Conservation (phyloP, 2,113 vertebrate genomes). For the Orycteropus afer region DNA sequence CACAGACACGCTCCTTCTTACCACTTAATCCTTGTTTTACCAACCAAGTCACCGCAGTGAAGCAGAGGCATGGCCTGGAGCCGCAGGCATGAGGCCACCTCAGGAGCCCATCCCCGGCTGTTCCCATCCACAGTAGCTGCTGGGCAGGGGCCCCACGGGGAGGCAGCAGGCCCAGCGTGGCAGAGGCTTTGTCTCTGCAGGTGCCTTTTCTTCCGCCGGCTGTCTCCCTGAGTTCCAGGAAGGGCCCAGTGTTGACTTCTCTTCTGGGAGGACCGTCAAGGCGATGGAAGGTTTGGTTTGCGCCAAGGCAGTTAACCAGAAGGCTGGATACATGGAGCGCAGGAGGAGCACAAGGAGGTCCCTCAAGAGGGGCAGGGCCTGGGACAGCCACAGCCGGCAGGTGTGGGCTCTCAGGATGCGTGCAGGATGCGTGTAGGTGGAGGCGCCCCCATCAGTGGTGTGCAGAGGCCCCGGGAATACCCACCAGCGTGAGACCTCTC, state of each 20-base stretch:
- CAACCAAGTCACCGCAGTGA: accelerated
- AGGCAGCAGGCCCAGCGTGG: background rate
- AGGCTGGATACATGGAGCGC: background rate
- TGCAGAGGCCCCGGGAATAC: background rate
- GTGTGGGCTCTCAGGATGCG: background rate
- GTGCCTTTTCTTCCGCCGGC: background rate
- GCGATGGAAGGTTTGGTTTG: background rate
- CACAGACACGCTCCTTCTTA: accelerated
- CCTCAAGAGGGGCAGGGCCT: background rate
- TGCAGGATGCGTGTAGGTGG: too few species aligned
- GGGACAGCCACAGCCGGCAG: background rate
- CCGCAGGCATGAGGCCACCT: accelerated
- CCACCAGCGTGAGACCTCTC: background rate
- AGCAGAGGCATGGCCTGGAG: too few species aligned
- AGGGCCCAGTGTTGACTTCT: background rate
- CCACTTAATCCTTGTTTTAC: background rate
- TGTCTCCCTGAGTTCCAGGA: background rate
- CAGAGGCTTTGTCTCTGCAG: background rate
- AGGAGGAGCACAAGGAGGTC: background rate
- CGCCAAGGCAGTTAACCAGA: background rate
- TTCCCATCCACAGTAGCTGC: background rate
- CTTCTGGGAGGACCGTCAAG: background rate
- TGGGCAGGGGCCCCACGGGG: background rate
- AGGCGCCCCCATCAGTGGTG: background rate
- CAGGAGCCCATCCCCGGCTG: background rate